Evolutionary conservation across 1,140 invertebrate species (phyloP), one percentile per base, ranked within the genome.

Genomic region (Vanessa tameamea): DNA sequence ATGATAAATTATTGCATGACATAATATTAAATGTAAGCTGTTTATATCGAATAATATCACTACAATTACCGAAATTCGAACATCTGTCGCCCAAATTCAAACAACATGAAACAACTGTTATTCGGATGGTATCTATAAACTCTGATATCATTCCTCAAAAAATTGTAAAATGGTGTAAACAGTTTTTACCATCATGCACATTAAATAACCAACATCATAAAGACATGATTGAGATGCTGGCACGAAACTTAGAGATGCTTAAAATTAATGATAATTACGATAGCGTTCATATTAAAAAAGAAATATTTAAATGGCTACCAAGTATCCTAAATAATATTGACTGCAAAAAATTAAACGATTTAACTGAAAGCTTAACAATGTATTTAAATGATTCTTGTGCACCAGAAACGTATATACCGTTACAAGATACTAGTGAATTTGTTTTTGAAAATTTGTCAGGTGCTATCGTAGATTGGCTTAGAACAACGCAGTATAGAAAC

Each of bases 261-360:
- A 55, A 61, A 70, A 37, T 37, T 43, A 31, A 48, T 50, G 26
- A n/a, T 47, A 66, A 61, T 65, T 48, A 61, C 48, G 23, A 70
- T 47, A 59, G 3, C 13, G 9, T 11, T 47, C 16, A 66, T n/a
- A 43, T 65, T 15, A 59, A 75, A 71, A 51, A 65, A 31, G 63
- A 51, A 59, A 75, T 75, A 61, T 51, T 43, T n/a, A 23, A 23
- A 26, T 75, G 73, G 73, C 43, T 75, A 26, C 63, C 51, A 31
- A 70, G 64, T 47, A n/a, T 71, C 11, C 66, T 75, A 37, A 61
- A 14, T 15, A 53, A 71, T 51, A 14, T 70, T 47, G 68, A 71
- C 43, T 20, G 8, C 13, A 67, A 59, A 8, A 47, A 50, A n/a
- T 3, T 63, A 15, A 67, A 67, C 61, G 47, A 71, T 51, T 26